Conservation (phyloP, 2,113 vertebrate species). For the Colaptes auratus region DNA sequence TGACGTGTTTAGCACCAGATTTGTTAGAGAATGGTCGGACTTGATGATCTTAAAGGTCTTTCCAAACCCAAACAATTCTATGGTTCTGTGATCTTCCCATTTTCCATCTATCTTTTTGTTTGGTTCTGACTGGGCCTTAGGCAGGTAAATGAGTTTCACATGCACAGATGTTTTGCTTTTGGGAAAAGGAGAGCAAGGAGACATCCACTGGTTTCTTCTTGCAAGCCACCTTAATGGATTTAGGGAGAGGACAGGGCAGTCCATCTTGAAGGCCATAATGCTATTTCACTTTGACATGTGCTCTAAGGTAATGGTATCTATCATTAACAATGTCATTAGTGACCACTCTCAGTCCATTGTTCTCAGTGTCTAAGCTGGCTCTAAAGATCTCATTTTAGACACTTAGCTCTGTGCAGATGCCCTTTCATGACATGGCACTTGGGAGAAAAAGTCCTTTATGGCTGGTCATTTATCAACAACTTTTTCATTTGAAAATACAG, state of each 20-base stretch:
- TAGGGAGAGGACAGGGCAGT: constrained; percentile 58
- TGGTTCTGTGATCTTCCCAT: background rate
- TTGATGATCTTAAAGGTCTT: too few species aligned
- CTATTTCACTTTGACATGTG: constrained; percentile 64
- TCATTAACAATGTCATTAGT: constrained; percentile 77
- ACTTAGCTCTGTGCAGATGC: constrained; percentile 59
- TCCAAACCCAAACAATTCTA: too few species aligned
- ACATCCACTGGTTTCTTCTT: constrained; percentile 25
- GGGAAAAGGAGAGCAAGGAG: constrained; percentile 18
- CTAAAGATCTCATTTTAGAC: constrained; percentile 65
- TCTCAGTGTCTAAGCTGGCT: constrained; percentile 56
- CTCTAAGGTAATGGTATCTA: constrained; percentile 73
- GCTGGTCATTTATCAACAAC: background rate
- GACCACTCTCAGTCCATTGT: constrained; percentile 68
- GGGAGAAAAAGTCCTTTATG: constrained; percentile 27
- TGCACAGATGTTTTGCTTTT: constrained; percentile 4
- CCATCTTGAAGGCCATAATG: constrained; percentile 67
- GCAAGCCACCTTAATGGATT: constrained; percentile 49
- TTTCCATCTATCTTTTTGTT: background rate
- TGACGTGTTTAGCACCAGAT: too few species aligned
- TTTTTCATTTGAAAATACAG: constrained; percentile 37
- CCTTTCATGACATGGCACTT: constrained; percentile 31
- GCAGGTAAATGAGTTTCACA: background rate
- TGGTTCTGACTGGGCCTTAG: background rate
- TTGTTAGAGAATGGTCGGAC: too few species aligned